Evolutionary conservation across 2,797 vertebrate genomes (phyloP).

Genomic region (Parauchenoglanis punctatus): DNA sequence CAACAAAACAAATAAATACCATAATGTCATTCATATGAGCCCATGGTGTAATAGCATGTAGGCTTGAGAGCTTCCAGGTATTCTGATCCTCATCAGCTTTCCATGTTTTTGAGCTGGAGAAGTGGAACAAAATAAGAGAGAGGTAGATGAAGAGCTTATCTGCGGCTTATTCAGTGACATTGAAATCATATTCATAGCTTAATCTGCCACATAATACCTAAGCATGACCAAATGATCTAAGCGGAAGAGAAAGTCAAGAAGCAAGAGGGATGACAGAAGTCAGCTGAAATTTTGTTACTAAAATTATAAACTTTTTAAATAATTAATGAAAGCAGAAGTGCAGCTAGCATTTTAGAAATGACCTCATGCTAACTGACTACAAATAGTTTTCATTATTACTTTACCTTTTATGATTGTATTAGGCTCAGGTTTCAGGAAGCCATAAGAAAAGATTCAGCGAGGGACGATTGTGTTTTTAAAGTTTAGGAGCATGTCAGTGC

Average conservation of each 20-base stretch:
- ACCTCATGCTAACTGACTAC: not conserved
- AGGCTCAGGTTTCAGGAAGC: not conserved
- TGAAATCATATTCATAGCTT: conserved; percentile 67
- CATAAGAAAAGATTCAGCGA: not conserved
- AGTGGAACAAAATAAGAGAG: conserved; percentile 30
- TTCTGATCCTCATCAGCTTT: conserved; percentile 42
- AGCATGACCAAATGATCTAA: conserved; percentile 70
- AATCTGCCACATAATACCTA: conserved; percentile 70
- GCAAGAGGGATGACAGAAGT: conserved; percentile 20
- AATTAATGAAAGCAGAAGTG: not conserved
- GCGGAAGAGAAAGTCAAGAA: conserved; percentile 45
- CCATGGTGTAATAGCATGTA: conserved; percentile 27
- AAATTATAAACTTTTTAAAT: not conserved
- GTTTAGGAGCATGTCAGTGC: not conserved
- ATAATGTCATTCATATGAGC: conserved; percentile 12
- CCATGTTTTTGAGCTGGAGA: conserved; percentile 13
- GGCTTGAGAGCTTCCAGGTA: conserved; percentile 29
- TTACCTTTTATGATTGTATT: not conserved
- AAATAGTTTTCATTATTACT: conserved; percentile 3
- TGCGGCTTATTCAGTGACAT: conserved; percentile 62
- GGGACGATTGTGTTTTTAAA: not conserved
- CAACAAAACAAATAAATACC: not conserved
- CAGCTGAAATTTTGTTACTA: not conserved
- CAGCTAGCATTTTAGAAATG: not conserved
- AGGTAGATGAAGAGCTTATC: conserved; percentile 52